These are phyloP conservation scores for Nyctibius bracteatus DNA, from an alignment of 2,113 vertebrate species.

Conservation along the genomic window DNA sequence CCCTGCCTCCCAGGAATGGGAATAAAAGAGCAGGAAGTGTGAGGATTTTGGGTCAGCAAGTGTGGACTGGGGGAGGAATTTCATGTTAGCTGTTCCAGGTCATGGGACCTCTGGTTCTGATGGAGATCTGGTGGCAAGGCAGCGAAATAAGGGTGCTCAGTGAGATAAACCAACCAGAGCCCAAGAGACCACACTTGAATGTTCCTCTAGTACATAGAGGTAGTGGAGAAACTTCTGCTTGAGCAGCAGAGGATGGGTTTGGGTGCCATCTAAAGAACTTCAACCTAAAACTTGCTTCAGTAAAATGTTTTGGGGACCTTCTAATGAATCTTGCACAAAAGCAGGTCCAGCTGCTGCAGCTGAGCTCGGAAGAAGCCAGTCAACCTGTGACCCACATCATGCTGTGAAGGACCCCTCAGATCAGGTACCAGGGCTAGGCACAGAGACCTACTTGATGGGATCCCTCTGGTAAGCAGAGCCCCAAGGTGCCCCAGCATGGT, in stretches of 20 bases:
- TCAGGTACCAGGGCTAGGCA: neutral
- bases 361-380: neutral
- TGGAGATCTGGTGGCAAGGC: neutral
- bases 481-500: neutral
- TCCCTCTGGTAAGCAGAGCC: neutral
- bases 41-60: neutral
- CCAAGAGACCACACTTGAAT: neutral
- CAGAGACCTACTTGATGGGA: neutral
- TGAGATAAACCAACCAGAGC: neutral
- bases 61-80: neutral
- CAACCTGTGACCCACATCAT: rapidly evolving
- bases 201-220: neutral
- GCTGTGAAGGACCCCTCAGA: neutral
- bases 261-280: neutral
- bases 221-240: neutral
- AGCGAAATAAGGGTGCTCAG: neutral
- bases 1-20: neutral
- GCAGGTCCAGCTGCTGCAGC: neutral
- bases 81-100: neutral
- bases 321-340: neutral
- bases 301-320: neutral
- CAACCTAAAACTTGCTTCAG: neutral
- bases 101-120: neutral
- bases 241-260: neutral
- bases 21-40: neutral